Base-by-base conservation (phyloP, 2,113 vertebrate genomes). In the Gymnorhina tibicen region DNA sequence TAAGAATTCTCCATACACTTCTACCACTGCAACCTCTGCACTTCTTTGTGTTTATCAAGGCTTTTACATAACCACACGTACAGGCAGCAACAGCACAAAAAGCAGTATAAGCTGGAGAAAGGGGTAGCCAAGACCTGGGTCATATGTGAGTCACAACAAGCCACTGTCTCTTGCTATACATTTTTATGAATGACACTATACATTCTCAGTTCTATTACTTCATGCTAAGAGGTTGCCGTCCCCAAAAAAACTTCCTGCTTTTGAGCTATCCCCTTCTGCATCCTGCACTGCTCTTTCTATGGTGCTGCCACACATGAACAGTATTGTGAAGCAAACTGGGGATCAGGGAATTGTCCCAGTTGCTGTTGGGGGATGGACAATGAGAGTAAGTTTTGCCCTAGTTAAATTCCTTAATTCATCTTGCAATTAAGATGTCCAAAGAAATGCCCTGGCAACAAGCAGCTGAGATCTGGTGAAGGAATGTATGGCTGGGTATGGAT, bases 341-440 rank as follows among this genome's bases (percentile, higher is more conserved):
- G 28, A 44, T 60, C 49, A 69, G 60, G 66, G 39, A 91, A 47
- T 56, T 37, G n/a, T 7, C 3, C 28, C 11, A 37, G 19, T 6
- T 70, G 52, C 27, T 66, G 11, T 4, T 74, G n/a, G 3, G 21
- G 11, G 8, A 3, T 8, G 10, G 39, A 16, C 0, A 4, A 21
- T 24, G 11, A 75, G 8, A 79, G 0, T 5, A 42, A 21, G 6
- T n/a, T 85, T 88, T 85, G 58, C 14, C 30, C 42, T 19, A 41
- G 28, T 30, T 18, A 60, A 79, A 79, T 73, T 83, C 42, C 39
- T 79, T 69, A 74, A 80, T 49, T 73, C 4, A 42, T 46, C 30
- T 93, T 30, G 21, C 49, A 93, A 27, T 41, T 80, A 32, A 55
- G 55, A 74, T n/a, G 26, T 42, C 37, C 10, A 8, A 63, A 87